Base-by-base conservation (phyloP, 92 coral and sea anemone genomes). In the Heteractis magnifica region DNA sequence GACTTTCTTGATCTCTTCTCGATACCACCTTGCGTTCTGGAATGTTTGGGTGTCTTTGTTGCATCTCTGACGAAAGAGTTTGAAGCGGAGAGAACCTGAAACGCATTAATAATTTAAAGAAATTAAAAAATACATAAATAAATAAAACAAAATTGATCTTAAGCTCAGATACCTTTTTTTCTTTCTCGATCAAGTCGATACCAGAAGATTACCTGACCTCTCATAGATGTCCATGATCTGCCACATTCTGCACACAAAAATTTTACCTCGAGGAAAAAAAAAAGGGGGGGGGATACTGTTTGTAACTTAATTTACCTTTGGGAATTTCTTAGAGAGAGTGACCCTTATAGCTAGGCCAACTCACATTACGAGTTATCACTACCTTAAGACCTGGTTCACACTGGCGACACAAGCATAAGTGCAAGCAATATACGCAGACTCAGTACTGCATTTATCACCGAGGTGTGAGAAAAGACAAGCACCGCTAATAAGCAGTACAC, bases 171-270 rank as follows among this genome's bases (percentile, higher is more conserved):
- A 53, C 26, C 6, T 3, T 21, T 34, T 41, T 71, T 16, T 59
- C 1, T 41, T 19, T 48, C 5, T 65, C 70, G 10, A 13, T 71
- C 6, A 44, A 79, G 50, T 60, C 80, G n/a, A 20, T 68, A 87
- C 90, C 90, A 87, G 51, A 87, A 87, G 55, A 87, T 78, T 59
- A 87, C 68, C 53, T 5, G 11, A 0, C 90, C 90, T 0, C 3
- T 78, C 90, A 87, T 87, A 0, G 90, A 87, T 1, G 90, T 87
- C 90, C 90, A 87, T 0, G 84, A 55, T 3, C 71, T 56, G 2
- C 72, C 83, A 7, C 90, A 87, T 6, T 62, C 49, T 51, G 81
- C 49, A 49, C 90, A 87, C 49, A 3, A 3, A 51, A 87, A 87
- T 55, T 83, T 87, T 34, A 77, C 81, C 81, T 77, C 44, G 44